Conservation (phyloP, 2,113 vertebrate species). For the Hypanus sabinus region DNA sequence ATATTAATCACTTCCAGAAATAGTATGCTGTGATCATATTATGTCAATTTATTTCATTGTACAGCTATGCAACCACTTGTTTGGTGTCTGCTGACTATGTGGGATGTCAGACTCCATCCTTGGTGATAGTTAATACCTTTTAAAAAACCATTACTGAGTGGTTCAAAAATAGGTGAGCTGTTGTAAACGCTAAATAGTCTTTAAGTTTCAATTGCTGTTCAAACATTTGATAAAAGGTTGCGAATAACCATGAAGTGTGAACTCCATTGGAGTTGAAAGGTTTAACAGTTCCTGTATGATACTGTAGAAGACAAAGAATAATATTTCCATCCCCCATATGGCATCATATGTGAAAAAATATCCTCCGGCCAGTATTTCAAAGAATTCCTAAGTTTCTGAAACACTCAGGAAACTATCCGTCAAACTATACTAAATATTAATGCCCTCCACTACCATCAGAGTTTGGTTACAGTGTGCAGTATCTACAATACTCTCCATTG, state of each 20-base stretch:
- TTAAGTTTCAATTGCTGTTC: not conserved
- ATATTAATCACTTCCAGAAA: not conserved
- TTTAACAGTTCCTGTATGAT: not conserved
- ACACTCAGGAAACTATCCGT: not conserved
- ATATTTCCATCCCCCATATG: not conserved
- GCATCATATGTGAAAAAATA: not conserved
- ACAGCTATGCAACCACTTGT: not conserved
- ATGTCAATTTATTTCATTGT: not conserved
- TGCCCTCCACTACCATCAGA: too few relatives aligned
- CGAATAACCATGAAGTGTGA: too few relatives aligned
- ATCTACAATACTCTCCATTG: too few relatives aligned
- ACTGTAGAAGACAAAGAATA: not conserved
- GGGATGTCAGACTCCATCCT: not conserved
- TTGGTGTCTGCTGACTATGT: not conserved
- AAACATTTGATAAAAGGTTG: not conserved
- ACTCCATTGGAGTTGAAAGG: not conserved
- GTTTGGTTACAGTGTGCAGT: too few relatives aligned
- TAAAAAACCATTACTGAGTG: not conserved
- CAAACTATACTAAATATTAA: not conserved
- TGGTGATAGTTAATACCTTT: not conserved
- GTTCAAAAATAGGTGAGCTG: not conserved
- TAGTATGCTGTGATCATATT: not conserved
- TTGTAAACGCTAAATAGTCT: not conserved
- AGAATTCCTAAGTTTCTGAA: not conserved
- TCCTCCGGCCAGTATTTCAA: not conserved